phyloP scores from a whole-genome alignment of 53 echinoderm and acorn worm genomes.

The Actinopyga echinites region DNA sequence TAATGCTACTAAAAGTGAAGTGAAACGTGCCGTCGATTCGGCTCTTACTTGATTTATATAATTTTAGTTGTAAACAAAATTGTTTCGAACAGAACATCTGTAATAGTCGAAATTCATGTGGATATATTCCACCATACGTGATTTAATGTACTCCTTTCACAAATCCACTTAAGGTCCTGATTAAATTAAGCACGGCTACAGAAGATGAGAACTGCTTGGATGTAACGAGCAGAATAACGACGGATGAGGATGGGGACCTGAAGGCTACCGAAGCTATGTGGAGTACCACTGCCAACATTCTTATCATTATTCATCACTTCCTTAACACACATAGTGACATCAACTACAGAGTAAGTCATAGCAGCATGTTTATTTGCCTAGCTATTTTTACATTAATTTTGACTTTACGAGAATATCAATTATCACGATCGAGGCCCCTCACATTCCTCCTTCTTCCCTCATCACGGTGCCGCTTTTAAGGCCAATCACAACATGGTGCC shows the following conservation, averaged over 20 bases:
- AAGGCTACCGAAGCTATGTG: constrained; percentile 85
- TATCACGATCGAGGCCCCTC: too few relatives aligned
- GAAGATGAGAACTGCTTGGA: constrained; percentile 52
- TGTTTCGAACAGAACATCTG: background rate
- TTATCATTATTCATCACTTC: constrained; percentile 70
- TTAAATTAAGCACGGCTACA: constrained; percentile 67
- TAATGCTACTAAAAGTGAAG: too few relatives aligned
- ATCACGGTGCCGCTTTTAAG: too few relatives aligned
- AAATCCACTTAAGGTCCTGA: constrained; percentile 52
- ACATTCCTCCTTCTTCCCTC: too few relatives aligned
- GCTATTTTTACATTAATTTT: too few relatives aligned
- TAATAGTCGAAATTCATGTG: background rate
- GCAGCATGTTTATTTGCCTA: background rate
- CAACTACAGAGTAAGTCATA: constrained; percentile 61
- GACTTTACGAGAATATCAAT: too few relatives aligned
- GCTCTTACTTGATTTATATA: too few relatives aligned
- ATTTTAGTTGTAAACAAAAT: too few relatives aligned
- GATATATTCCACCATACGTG: background rate
- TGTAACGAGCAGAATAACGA: constrained; percentile 70
- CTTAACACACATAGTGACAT: constrained; percentile 67
- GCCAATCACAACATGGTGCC: too few relatives aligned
- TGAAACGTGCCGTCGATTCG: too few relatives aligned
- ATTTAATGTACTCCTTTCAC: background rate
- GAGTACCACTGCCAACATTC: constrained; percentile 70
- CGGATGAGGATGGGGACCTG: constrained; percentile 88